phyloP scores from a whole-genome alignment of 2,888 invertebrate species.

The Patella caerulea region DNA sequence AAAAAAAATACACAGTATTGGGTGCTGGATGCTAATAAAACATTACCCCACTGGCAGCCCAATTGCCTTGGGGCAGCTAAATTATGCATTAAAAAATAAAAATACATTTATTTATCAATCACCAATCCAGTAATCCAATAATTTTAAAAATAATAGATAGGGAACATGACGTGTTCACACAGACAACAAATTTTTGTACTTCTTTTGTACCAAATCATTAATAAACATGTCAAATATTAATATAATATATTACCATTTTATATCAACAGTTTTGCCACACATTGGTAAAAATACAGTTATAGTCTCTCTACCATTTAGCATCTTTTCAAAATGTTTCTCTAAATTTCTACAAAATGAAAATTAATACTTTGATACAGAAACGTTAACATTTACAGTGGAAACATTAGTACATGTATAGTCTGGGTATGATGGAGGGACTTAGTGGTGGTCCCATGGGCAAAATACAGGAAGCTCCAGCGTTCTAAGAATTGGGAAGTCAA shows the following conservation, averaged over 20 bases:
- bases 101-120: too few relatives aligned
- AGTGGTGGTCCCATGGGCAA: neutral
- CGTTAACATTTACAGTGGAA: neutral
- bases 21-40: neutral
- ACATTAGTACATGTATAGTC: neutral
- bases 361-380: neutral
- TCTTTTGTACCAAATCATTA: too few relatives aligned
- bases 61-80: neutral
- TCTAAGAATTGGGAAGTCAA: neutral
- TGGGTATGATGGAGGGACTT: neutral
- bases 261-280: slow-evolving; percentile 2
- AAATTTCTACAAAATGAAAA: neutral
- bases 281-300: neutral
- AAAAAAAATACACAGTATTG: neutral
- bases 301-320: neutral
- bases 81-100: too few relatives aligned
- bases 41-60: neutral
- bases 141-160: too few relatives aligned
- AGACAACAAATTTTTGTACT: too few relatives aligned
- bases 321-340: neutral
- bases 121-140: too few relatives aligned
- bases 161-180: too few relatives aligned
- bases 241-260: neutral
- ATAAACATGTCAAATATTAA: too few relatives aligned
- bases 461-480: neutral